phyloP scores from a whole-genome alignment of 1,140 invertebrate genomes.

The Orius insidiosus region DNA sequence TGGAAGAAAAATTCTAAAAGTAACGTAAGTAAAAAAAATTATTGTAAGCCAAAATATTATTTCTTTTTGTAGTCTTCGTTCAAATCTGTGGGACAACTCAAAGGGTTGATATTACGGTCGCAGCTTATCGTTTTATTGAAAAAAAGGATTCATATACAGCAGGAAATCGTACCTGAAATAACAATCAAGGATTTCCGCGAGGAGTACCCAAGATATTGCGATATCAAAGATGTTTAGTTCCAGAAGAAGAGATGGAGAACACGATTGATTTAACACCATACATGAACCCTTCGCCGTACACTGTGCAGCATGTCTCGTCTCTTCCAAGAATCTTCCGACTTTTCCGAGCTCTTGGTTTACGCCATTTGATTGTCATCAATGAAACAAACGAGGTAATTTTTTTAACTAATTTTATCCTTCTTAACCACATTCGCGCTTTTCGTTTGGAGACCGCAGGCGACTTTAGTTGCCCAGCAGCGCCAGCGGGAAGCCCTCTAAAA shows the following conservation, averaged over 20 bases:
- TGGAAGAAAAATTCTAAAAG: constrained; percentile 38
- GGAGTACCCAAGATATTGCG: constrained; percentile 79
- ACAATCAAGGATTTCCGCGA: constrained; percentile 67
- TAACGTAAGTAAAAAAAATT: not conserved
- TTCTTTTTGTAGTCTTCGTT: not conserved
- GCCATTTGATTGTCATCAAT: constrained; percentile 88
- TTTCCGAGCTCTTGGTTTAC: constrained; percentile 83
- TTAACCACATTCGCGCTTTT: too few species aligned
- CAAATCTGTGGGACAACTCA: constrained; percentile 46
- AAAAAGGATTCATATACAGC: constrained; percentile 62
- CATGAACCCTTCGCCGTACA: constrained; percentile 87
- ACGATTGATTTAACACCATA: constrained; percentile 73
- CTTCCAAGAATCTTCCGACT: constrained; percentile 78
- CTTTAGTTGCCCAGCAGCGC: too few species aligned
- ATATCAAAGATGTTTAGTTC: constrained; percentile 47
- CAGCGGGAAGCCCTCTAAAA: too few species aligned
- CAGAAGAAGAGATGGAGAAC: constrained; percentile 54
- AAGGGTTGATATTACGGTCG: constrained; percentile 74
- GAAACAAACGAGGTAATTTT: constrained; percentile 62
- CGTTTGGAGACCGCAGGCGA: too few species aligned
- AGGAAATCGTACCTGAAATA: constrained; percentile 28
- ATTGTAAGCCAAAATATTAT: constrained; percentile 1
- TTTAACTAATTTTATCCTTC: too few species aligned
- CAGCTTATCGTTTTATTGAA: constrained; percentile 78
- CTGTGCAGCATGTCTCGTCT: constrained; percentile 60